Evolutionary conservation across 2,797 vertebrate genomes (phyloP).

Genomic region (Diplodus puntazzo): DNA sequence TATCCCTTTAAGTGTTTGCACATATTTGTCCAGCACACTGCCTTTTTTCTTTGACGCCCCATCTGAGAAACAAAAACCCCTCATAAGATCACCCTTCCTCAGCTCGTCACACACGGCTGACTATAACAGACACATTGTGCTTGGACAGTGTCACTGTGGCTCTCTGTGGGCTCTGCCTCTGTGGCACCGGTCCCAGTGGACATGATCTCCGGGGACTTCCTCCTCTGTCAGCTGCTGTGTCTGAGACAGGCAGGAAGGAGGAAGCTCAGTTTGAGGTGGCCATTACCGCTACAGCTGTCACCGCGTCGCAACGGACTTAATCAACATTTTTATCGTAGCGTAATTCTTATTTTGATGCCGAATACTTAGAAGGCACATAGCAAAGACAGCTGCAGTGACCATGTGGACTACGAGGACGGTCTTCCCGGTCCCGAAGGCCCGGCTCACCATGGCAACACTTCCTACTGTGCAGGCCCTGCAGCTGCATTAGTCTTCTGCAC

Average conservation of each 20-base stretch:
- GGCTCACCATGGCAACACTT: constrained; percentile 87
- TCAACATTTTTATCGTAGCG: background rate
- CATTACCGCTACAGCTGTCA: constrained; percentile 6
- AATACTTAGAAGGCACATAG: constrained; percentile 43
- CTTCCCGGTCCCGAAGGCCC: constrained; percentile 75
- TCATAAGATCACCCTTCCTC: constrained; percentile 48
- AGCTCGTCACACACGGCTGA: constrained; percentile 72
- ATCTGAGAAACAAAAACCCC: constrained; percentile 51
- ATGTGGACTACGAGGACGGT: constrained; percentile 65
- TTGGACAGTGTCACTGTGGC: constrained; percentile 75
- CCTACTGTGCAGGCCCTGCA: constrained; percentile 81
- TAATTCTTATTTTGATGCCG: constrained; percentile 13
- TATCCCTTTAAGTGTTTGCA: constrained; percentile 16
- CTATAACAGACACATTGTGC: constrained; percentile 74
- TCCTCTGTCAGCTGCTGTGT: constrained; percentile 65
- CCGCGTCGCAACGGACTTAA: constrained; percentile 21
- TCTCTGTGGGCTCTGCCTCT: constrained; percentile 65
- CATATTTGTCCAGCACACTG: constrained; percentile 21
- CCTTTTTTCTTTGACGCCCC: constrained; percentile 15
- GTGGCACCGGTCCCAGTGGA: constrained; percentile 75
- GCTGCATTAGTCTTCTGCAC: constrained; percentile 79
- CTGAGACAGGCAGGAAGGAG: constrained; percentile 45
- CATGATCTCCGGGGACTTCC: constrained; percentile 79
- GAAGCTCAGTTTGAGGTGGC: constrained; percentile 43
- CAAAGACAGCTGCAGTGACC: constrained; percentile 72